phyloP scores from a whole-genome alignment of 2,113 vertebrate genomes.

The Rhizomys pruinosus region DNA sequence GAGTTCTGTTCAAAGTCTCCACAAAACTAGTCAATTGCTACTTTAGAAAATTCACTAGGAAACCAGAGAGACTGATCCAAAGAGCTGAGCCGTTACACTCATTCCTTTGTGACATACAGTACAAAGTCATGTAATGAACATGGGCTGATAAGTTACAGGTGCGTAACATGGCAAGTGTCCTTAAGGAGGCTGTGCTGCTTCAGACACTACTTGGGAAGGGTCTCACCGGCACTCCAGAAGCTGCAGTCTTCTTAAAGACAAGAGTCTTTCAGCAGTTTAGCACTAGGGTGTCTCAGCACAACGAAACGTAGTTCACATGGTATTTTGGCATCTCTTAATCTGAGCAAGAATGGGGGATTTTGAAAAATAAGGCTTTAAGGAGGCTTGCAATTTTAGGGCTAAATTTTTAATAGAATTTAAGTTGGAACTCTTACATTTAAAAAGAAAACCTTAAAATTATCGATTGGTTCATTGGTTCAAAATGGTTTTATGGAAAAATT shows the following conservation, averaged over 20 bases:
- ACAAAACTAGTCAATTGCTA: constrained; percentile 76
- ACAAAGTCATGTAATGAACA: constrained; percentile 49
- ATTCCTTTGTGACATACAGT: background rate
- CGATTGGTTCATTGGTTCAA: constrained; percentile 85
- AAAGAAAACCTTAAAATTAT: constrained; percentile 82
- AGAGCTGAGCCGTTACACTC: constrained; percentile 53
- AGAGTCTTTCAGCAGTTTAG: constrained; percentile 80
- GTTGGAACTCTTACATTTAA: constrained; percentile 81
- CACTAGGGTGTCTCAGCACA: constrained; percentile 85
- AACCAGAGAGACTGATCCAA: constrained; percentile 26
- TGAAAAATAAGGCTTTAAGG: constrained; percentile 89
- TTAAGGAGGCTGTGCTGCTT: constrained; percentile 62
- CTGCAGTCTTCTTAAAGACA: constrained; percentile 79
- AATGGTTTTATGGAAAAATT: constrained; percentile 86
- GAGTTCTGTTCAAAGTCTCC: constrained; percentile 73
- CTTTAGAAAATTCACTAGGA: constrained; percentile 77
- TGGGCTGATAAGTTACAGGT: constrained; percentile 54
- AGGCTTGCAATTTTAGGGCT: constrained; percentile 82
- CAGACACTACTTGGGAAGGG: constrained; percentile 73
- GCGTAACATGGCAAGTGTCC: constrained; percentile 61
- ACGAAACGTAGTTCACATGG: constrained; percentile 85
- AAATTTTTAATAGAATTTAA: constrained; percentile 84
- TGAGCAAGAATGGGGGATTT: constrained; percentile 85
- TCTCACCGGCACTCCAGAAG: constrained; percentile 78
- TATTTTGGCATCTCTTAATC: constrained; percentile 91